Base-by-base conservation (phyloP, 53 echinoderm and acorn worm species). In the Patiria pectinifera region DNA sequence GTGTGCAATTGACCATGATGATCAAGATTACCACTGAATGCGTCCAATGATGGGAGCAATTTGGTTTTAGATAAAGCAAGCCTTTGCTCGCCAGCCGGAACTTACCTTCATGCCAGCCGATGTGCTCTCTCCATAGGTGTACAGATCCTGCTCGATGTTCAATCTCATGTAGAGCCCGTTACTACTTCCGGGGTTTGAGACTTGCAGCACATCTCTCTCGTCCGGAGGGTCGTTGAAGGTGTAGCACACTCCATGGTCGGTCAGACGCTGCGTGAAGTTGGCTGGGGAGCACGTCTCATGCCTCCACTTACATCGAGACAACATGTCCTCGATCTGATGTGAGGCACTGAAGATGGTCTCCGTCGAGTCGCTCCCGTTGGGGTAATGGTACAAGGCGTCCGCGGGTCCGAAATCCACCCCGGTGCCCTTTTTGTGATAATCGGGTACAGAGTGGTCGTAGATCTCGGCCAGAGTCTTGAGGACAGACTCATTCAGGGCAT, bases 271-370 rank as follows among this genome's bases (percentile, higher is more conserved):
- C n/a, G 82, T 89, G 60, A 95, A 95, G 80, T 95, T 86, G 2
- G 70, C 60, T 18, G 71, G 69, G 10, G 89, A 89, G 71, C 95
- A 95, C 24, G 1, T 16, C 45, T 26, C 43, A 15, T 21, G 18
- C 35, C 74, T 62, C 94, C 94, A 96, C 18, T 2, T 45, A 82
- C 96, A 96, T 0, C 19, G 1, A 7, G 22, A 0, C 0, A 96
- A 14, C 93, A 94, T 96, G 15, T 91, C 91, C 23, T 96, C 94
- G 0, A 94, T n/a, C 43, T 46, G 93, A 74, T 96, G 96, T 13
- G 91, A 86, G 7, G 79, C 10, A 35, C 6, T 35, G 8, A 90
- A 19, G 45, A 91, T 61, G 24, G 25, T 60, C 5, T 80, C 72
- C 9, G 83, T 76, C 45, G 53, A 16, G 43, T 74, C 19, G 18